phyloP scores from a whole-genome alignment of 2,797 vertebrate species.

The Rhinoraja longicauda region DNA sequence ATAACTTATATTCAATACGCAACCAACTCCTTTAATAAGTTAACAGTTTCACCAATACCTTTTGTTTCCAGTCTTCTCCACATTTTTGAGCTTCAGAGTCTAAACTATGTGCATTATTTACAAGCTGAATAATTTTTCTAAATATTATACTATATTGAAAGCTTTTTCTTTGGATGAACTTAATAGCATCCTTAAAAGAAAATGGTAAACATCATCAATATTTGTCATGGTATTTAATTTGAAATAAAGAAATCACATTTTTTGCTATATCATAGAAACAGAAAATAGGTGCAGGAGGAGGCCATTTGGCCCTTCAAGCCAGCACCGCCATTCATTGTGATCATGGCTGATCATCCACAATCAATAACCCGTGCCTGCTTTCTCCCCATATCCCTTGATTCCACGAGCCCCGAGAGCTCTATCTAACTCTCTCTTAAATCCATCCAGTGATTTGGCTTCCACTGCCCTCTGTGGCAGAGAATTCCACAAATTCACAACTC shows the following conservation, averaged over 20 bases:
- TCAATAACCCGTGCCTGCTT: too few relatives aligned
- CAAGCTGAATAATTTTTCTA: not conserved
- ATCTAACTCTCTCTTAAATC: too few relatives aligned
- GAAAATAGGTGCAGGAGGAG: too few relatives aligned
- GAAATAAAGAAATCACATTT: not conserved
- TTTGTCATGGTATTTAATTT: not conserved
- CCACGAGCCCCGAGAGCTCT: too few relatives aligned
- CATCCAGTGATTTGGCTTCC: too few relatives aligned
- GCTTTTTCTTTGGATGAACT: not conserved
- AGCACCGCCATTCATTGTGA: too few relatives aligned
- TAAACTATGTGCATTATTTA: not conserved
- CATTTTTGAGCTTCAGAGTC: not conserved
- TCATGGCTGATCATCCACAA: too few relatives aligned
- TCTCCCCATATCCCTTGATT: too few relatives aligned
- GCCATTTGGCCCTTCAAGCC: too few relatives aligned
- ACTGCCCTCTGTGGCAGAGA: too few relatives aligned
- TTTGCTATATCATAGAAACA: too few relatives aligned
- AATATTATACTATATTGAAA: not conserved
- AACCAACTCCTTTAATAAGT: not conserved
- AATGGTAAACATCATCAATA: not conserved
- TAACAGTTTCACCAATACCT: not conserved
- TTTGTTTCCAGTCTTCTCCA: not conserved
- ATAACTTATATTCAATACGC: not conserved
- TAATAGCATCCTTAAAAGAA: not conserved
- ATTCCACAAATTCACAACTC: too few relatives aligned